A percentile compares a stretch with the other conserved stretches of the same genome.
phyloP scores from a whole-genome alignment of 2,797 vertebrate genomes.

The Coluber constrictor region DNA sequence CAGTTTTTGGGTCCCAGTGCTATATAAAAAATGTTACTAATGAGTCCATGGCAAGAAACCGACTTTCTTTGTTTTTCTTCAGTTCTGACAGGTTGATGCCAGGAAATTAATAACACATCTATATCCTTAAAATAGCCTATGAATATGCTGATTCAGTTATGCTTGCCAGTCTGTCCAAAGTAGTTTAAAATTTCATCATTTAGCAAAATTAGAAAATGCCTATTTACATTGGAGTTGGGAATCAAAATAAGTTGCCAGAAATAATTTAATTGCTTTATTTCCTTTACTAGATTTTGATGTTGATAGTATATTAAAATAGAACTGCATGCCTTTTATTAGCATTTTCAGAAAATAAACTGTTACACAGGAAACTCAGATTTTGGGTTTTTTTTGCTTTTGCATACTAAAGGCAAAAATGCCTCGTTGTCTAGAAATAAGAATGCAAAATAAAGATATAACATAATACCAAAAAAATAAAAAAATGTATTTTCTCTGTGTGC shows the following conservation, averaged over 20 bases:
- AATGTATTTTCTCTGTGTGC: background rate
- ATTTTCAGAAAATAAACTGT: background rate
- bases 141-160: background rate
- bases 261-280: background rate
- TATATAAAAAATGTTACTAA: background rate
- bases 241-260: background rate
- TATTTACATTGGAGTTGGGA: background rate
- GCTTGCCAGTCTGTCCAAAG: background rate
- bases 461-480: background rate
- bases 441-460: background rate
- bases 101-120: background rate
- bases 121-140: background rate
- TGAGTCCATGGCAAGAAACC: background rate
- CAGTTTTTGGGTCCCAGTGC: background rate
- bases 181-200: background rate
- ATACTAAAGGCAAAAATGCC: background rate
- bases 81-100: background rate
- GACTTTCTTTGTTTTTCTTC: background rate
- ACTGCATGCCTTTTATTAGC: background rate
- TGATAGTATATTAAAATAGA: background rate
- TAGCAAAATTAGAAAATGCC: background rate
- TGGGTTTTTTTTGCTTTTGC: background rate
- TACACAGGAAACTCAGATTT: background rate
- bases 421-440: constrained; percentile 12
- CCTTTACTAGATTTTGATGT: background rate